Conservation (phyloP, 1,140 invertebrate genomes). For the Macrosteles quadrilineatus region DNA sequence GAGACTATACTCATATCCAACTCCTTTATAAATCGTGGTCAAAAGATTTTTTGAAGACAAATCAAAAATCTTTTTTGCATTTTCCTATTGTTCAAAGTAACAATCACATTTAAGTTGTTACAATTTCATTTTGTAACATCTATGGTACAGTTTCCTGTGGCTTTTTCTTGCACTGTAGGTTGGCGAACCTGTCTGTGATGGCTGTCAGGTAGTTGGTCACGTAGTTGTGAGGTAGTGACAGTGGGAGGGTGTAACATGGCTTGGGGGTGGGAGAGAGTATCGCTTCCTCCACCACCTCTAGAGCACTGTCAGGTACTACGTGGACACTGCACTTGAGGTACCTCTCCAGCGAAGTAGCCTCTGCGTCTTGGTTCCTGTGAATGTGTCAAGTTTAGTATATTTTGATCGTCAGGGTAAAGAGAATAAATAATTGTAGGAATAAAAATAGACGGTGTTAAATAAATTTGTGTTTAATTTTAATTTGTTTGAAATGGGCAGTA, state of each 20-base stretch:
- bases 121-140: no score
- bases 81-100: no score
- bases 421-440: neutral
- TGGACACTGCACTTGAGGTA: constrained; percentile 36
- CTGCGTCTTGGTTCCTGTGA: constrained; percentile 19
- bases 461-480: neutral
- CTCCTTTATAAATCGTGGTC: no score
- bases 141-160: neutral
- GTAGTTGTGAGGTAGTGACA: constrained; percentile 22
- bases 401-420: neutral
- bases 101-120: no score
- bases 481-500: no score
- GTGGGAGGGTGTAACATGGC: constrained; percentile 34
- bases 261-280: constrained; percentile 36
- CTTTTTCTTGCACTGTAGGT: neutral
- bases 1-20: no score
- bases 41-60: no score
- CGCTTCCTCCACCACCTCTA: constrained; percentile 38
- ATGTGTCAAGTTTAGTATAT: neutral
- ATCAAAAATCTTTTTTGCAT: no score
- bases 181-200: constrained; percentile 34
- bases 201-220: constrained; percentile 39
- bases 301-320: constrained; percentile 33
- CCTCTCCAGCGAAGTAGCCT: constrained; percentile 26
- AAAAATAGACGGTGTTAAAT: neutral